Conservation (phyloP, 2,888 invertebrate genomes). For the Kryphioiulus occultus region DNA sequence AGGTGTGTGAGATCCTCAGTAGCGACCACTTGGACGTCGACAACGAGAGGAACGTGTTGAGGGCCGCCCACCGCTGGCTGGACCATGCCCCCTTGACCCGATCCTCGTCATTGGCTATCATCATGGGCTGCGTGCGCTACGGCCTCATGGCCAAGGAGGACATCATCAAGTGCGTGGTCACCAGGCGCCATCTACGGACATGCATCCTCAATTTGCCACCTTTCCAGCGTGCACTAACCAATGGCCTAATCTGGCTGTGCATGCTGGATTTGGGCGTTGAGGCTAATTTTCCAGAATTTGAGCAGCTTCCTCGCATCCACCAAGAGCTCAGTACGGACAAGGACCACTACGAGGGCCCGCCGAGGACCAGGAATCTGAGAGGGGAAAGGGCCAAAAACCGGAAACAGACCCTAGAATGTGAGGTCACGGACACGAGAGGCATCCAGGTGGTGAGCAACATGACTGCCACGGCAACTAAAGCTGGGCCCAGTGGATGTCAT, state of each 20-base stretch:
- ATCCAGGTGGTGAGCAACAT: background rate
- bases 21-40: slow-evolving; percentile 7
- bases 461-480: background rate
- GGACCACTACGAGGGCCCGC: background rate
- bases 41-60: background rate
- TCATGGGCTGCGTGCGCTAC: slow-evolving; percentile 17
- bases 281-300: background rate
- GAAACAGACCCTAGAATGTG: background rate
- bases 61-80: slow-evolving; percentile 6
- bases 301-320: background rate
- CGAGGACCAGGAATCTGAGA: background rate
- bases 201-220: background rate
- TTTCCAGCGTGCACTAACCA: background rate
- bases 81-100: background rate
- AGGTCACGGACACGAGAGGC: too few relatives aligned
- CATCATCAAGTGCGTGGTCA: background rate
- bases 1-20: background rate
- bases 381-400: background rate
- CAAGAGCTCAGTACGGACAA: background rate
- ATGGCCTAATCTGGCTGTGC: background rate
- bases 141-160: slow-evolving; percentile 35
- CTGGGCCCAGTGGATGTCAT: background rate
- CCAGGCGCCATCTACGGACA: background rate
- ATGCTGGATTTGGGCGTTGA: background rate
- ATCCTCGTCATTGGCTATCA: too few relatives aligned